Conservation (phyloP, 2,797 vertebrate genomes). For the Cebuella pygmaea region DNA sequence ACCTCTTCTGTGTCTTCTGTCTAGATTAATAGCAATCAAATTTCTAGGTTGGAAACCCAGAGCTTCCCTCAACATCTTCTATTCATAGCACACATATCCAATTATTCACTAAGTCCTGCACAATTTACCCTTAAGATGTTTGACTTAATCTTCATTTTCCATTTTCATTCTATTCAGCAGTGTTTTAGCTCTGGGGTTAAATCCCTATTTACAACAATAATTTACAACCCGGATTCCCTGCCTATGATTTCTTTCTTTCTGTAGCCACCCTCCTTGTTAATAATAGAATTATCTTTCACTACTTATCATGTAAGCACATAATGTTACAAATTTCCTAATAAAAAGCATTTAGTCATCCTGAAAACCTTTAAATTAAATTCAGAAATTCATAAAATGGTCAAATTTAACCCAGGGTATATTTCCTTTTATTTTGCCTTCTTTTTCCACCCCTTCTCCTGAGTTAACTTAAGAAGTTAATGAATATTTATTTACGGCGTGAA, state of each 20-base stretch:
- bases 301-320: not conserved
- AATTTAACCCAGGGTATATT: not conserved
- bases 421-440: not conserved
- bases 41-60: not conserved
- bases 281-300: not conserved
- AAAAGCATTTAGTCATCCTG: not conserved
- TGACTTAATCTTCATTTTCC: not conserved
- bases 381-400: not conserved
- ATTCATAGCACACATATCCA: not conserved
- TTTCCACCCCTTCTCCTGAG: not conserved
- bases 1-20: not conserved
- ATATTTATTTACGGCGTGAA: not conserved
- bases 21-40: not conserved
- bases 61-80: not conserved
- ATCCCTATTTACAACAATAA: not conserved
- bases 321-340: not conserved
- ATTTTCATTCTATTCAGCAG: not conserved
- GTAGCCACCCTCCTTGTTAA: not conserved
- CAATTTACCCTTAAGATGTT: not conserved
- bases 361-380: not conserved
- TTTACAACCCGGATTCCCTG: not conserved
- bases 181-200: not conserved
- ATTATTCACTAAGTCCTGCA: not conserved
- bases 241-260: not conserved
- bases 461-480: not conserved